Evolutionary conservation across 2,888 invertebrate species (phyloP).

Genomic region (Polia nebulosa): DNA sequence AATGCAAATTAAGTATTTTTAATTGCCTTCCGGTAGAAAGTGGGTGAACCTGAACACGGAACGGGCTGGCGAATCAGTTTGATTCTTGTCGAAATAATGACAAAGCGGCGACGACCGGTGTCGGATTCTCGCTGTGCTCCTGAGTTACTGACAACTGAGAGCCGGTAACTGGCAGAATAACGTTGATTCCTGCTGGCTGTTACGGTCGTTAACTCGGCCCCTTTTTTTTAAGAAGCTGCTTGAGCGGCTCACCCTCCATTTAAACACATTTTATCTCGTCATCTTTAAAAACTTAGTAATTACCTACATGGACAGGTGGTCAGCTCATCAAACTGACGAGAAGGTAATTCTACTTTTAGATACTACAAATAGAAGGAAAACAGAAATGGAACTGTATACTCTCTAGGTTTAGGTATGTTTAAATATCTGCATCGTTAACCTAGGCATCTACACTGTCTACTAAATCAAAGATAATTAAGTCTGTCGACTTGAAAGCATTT

Average conservation of each 20-base stretch:
- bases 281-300: not conserved
- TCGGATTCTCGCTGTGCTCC: slow-evolving; percentile 66
- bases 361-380: slow-evolving; percentile 6
- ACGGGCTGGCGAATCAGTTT: slow-evolving; percentile 80
- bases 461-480: slow-evolving; percentile 38
- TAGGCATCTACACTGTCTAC: not conserved
- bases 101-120: slow-evolving; percentile 74
- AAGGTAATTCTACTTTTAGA: no score
- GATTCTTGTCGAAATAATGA: slow-evolving; percentile 84
- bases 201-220: slow-evolving; percentile 14
- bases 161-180: slow-evolving; percentile 56
- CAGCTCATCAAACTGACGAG: not conserved
- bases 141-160: slow-evolving; percentile 54
- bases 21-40: slow-evolving; percentile 90
- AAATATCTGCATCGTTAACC: not conserved
- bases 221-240: not conserved
- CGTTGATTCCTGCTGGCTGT: slow-evolving; percentile 46
- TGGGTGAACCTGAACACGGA: slow-evolving; percentile 86
- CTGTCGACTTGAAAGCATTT: slow-evolving; percentile 20
- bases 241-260: not conserved
- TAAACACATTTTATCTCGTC: not conserved
- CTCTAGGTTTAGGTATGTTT: not conserved
- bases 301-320: no score
- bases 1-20: slow-evolving; percentile 90
- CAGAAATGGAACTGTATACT: not conserved